Base-by-base conservation (phyloP, 2,113 vertebrate genomes). In the Vulpes lagopus region DNA sequence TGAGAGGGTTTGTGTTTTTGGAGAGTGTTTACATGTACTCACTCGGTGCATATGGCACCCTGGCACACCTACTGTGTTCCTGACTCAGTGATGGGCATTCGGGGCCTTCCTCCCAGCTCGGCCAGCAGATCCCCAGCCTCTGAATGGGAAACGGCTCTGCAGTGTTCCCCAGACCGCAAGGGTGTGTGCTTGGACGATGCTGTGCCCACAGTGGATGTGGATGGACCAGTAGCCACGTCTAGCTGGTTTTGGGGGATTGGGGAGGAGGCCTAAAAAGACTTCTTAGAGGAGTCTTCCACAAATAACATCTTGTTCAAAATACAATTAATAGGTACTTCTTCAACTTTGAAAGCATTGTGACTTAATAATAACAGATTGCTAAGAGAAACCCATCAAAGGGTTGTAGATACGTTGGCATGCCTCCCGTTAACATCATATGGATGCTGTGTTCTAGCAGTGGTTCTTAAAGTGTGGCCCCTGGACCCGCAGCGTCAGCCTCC, bases 111-210 rank as follows among this genome's bases (percentile, higher is more conserved):
- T 55, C 74, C 59, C 23, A 67, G 82, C 43, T 9, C 32, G 65
- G 82, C 35, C 20, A 30, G 82, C 25, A 0, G 25, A 78, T 30
- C 51, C 38, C 23, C 10, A 38, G 12, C 35, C 76, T 69, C 57
- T n/a, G 10, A 2, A 53, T 27, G 53, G 79, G 60, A 62, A 12
- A 3, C 8, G 59, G 1, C 38, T 51, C 32, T 11, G 1, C 25
- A 1, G 4, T 53, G 60, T 43, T 74, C 64, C 9, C 0, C 0
- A 0, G 32, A 32, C 62, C 11, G 0, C 20, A 16, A 57, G 51
- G 25, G 25, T n/a, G 51, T 94, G 76, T 60, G 71, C 15, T 53
- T 5, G 55, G 49, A 27, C 0, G 1, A 2, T 23, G 67, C 62
- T 53, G 0, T 15, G 11, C 30, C 43, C 76, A 20, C 14, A 60